A percentile compares a stretch with the other conserved stretches of the same genome.
These are phyloP conservation scores for Neogobius melanostomus DNA, from an alignment of 2,113 vertebrate species.

Conservation along the genomic window DNA sequence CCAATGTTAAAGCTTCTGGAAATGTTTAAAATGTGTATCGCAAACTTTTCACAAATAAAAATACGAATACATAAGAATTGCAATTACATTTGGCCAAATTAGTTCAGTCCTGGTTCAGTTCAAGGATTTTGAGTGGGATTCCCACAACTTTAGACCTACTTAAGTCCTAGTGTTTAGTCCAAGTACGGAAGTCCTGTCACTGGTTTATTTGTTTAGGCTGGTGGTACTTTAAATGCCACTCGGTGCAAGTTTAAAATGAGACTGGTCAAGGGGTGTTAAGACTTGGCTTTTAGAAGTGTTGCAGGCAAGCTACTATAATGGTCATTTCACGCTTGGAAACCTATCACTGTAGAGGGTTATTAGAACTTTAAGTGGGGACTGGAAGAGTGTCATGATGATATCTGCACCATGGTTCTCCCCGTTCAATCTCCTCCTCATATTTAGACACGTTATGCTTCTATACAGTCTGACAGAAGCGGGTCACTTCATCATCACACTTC, in stretches of 20 bases:
- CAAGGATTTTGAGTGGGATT: neutral
- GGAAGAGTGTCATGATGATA: slow-evolving; percentile 42
- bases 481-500: slow-evolving; percentile 58
- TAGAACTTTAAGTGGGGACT: slow-evolving; percentile 39
- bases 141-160: neutral
- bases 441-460: slow-evolving; percentile 33
- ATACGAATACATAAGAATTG: too few relatives aligned
- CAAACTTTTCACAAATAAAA: too few relatives aligned
- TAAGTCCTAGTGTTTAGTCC: neutral
- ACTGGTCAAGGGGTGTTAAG: neutral
- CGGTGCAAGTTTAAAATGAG: neutral
- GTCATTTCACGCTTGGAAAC: slow-evolving; percentile 46
- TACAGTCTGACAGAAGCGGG: slow-evolving; percentile 67
- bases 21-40: too few relatives aligned
- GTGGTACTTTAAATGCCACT: too few relatives aligned
- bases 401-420: slow-evolving; percentile 31
- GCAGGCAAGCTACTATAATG: slow-evolving; percentile 35
- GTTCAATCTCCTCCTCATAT: slow-evolving; percentile 33
- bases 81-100: too few relatives aligned
- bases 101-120: neutral
- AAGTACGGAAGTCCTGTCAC: neutral
- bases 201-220: neutral
- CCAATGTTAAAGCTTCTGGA: too few relatives aligned
- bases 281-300: slow-evolving; percentile 33
- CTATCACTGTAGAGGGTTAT: slow-evolving; percentile 30